phyloP scores from a whole-genome alignment of 2,113 vertebrate genomes.

The Bagarius yarrelli region DNA sequence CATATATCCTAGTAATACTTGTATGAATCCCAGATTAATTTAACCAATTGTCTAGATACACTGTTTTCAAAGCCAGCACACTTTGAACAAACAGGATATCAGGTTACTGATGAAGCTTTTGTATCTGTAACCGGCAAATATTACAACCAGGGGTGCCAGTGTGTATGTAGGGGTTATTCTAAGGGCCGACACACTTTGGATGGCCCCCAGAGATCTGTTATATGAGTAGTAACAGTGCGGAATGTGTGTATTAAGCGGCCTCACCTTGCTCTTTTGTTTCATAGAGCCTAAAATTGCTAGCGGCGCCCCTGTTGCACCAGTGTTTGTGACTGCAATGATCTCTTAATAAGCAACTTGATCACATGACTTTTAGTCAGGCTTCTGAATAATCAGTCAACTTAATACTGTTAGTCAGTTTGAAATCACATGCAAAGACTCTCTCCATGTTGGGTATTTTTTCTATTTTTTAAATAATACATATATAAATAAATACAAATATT shows the following conservation, averaged over 20 bases:
- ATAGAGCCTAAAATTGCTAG: too few species aligned
- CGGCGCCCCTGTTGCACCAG: not conserved
- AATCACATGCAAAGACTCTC: not conserved
- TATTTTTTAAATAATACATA: too few species aligned
- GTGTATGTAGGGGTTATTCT: too few species aligned
- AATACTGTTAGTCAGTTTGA: not conserved
- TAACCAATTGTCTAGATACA: not conserved
- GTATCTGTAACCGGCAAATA: not conserved
- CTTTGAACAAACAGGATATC: not conserved
- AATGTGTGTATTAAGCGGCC: too few species aligned
- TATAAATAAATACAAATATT: too few species aligned
- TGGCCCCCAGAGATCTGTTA: too few species aligned
- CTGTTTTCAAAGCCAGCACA: not conserved
- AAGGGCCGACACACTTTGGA: too few species aligned
- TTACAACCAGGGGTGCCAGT: not conserved
- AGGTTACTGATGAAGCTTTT: not conserved
- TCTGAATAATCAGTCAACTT: not conserved
- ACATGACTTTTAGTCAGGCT: not conserved
- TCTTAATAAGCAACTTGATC: not conserved
- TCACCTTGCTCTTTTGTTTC: too few species aligned
- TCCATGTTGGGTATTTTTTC: too few species aligned
- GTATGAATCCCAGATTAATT: not conserved
- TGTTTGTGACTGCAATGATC: not conserved
- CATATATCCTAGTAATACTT: not conserved
- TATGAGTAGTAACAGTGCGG: too few species aligned